These are phyloP conservation scores for Aptenodytes patagonicus DNA, from an alignment of 2,113 vertebrate species.

Conservation along the genomic window DNA sequence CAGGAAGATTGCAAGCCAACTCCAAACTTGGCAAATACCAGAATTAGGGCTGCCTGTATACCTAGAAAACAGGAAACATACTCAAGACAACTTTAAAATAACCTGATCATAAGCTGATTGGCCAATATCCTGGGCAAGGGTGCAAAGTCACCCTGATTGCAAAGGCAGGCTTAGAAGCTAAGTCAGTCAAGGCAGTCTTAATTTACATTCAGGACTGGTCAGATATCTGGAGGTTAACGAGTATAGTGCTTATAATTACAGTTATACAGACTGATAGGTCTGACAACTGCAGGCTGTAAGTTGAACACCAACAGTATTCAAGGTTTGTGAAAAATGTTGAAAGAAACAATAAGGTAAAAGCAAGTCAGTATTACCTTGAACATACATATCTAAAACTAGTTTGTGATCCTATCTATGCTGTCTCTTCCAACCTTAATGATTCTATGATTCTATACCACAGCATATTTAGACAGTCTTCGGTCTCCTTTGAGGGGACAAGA, in stretches of 20 bases:
- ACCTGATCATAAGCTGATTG: background rate
- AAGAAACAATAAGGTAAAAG: background rate
- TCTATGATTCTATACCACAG: no score
- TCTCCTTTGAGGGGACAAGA: background rate
- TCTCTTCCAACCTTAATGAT: no score
- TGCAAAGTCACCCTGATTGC: background rate
- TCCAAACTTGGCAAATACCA: background rate
- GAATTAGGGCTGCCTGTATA: background rate
- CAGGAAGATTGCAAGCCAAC: background rate
- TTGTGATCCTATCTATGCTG: no score
- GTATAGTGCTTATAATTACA: background rate
- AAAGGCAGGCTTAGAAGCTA: background rate
- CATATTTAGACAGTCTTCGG: background rate
- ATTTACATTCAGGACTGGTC: background rate
- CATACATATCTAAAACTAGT: background rate
- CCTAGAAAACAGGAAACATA: background rate
- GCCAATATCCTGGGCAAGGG: no score
- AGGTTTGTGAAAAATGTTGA: background rate
- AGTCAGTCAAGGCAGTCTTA: background rate
- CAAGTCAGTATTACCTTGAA: background rate
- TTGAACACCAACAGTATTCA: background rate
- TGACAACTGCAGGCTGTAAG: background rate
- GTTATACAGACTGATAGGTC: background rate
- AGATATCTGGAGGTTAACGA: background rate
- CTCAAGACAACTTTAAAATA: background rate